phyloP scores from a whole-genome alignment of 1,140 invertebrate genomes.

The Drosophila biarmipes region DNA sequence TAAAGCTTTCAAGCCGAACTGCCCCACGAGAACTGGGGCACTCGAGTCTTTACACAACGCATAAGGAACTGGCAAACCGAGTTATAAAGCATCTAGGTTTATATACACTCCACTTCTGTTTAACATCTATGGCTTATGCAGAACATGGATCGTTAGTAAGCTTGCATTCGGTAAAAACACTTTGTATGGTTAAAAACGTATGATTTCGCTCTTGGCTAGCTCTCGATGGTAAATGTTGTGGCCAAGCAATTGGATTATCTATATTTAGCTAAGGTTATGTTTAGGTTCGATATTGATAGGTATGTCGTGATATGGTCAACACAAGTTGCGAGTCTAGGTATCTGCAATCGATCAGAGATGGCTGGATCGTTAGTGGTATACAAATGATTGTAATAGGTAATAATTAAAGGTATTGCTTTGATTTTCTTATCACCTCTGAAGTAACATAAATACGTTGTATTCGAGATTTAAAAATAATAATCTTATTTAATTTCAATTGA shows the following conservation, averaged over 20 bases:
- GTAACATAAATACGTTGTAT: neutral
- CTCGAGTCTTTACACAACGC: conserved; percentile 54
- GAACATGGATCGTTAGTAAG: conserved; percentile 45
- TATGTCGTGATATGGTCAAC: conserved; percentile 71
- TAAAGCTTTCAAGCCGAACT: conserved; percentile 53
- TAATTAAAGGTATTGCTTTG: no score
- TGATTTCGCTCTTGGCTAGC: conserved; percentile 16
- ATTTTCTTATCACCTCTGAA: neutral
- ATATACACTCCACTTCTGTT: conserved; percentile 39
- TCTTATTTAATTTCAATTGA: neutral
- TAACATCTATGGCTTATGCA: conserved; percentile 39
- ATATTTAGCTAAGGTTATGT: conserved; percentile 63
- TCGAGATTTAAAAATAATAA: neutral
- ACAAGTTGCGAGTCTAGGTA: conserved; percentile 26
- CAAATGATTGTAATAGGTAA: no score
- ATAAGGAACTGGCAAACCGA: conserved; percentile 75
- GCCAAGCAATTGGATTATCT: conserved; percentile 58
- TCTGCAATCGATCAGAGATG: conserved; percentile 34
- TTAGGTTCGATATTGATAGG: conserved; percentile 59
- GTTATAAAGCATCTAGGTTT: conserved; percentile 44
- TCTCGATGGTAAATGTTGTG: conserved; percentile 18
- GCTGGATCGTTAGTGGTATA: neutral
- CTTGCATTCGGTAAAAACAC: conserved; percentile 37
- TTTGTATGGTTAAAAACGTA: conserved; percentile 35
- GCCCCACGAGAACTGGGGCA: conserved; percentile 13